Percentiles rank a stretch among this genome's conserved stretches.
Conservation (phyloP, 2,113 vertebrate genomes). For the Excalfactoria chinensis region DNA sequence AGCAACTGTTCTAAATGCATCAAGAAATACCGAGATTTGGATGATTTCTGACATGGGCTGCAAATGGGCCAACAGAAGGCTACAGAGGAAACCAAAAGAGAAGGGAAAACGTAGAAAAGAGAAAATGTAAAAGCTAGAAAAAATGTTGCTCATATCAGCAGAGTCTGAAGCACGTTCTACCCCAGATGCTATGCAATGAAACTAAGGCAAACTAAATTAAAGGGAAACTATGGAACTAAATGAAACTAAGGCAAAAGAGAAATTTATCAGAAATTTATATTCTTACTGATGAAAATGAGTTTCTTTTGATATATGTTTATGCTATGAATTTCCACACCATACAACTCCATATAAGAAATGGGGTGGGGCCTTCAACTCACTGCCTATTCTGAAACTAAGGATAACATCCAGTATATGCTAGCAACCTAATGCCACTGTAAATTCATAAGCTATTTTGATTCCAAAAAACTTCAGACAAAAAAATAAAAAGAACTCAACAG, state of each 20-base stretch:
- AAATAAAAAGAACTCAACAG: background rate
- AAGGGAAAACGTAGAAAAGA: background rate
- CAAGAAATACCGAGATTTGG: background rate
- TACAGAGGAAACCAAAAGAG: background rate
- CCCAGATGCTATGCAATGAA: background rate
- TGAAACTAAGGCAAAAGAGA: background rate
- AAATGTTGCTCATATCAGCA: accelerated
- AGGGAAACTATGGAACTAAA: background rate
- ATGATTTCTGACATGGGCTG: accelerated
- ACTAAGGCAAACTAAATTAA: background rate
- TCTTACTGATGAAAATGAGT: background rate
- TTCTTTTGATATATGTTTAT: background rate
- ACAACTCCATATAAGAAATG: background rate
- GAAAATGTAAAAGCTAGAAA: background rate
- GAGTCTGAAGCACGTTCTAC: background rate
- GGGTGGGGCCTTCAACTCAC: background rate
- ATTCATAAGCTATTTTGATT: background rate
- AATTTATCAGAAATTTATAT: background rate
- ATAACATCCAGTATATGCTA: background rate
- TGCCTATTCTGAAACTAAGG: background rate
- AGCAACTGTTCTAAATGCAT: background rate
- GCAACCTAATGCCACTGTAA: background rate
- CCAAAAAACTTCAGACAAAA: background rate
- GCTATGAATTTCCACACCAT: background rate
- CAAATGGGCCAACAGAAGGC: background rate